Evolutionary conservation across 2,113 vertebrate species (phyloP).

Genomic region (Mobula hypostoma): DNA sequence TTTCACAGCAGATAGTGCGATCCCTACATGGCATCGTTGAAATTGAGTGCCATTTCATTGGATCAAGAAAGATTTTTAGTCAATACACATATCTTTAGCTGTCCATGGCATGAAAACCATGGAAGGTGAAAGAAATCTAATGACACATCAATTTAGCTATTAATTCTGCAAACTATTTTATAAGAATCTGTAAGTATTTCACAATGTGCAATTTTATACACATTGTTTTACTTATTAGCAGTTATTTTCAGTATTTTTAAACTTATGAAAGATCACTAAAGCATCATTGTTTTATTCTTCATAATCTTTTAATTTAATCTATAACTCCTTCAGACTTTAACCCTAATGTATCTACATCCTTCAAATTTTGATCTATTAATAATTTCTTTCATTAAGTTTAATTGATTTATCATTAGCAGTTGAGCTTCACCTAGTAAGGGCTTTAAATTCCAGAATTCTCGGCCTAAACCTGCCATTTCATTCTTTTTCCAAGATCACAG

Average conservation of each 20-base stretch:
- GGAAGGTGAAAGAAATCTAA: background rate
- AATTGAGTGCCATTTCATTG: background rate
- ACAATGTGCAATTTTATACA: background rate
- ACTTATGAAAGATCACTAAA: background rate
- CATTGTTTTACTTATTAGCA: background rate
- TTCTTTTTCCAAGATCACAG: no score
- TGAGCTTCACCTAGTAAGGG: no score
- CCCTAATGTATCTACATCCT: no score
- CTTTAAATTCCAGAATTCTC: no score
- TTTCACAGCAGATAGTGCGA: no score
- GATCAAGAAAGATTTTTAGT: background rate
- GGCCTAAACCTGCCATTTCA: no score
- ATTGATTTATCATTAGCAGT: no score
- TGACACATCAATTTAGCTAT: background rate
- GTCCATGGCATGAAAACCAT: background rate
- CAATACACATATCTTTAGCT: background rate
- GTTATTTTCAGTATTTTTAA: background rate
- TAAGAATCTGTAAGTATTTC: background rate
- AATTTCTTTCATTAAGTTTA: no score
- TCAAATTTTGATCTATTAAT: no score
- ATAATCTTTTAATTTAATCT: no score
- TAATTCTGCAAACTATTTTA: background rate
- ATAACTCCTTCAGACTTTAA: no score
- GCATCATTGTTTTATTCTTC: background rate
- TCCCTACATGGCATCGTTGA: background rate